A percentile compares a stretch with the other conserved stretches of the same genome.
Conservation (phyloP, 2,888 invertebrate species). For the Pheosia tremula region DNA sequence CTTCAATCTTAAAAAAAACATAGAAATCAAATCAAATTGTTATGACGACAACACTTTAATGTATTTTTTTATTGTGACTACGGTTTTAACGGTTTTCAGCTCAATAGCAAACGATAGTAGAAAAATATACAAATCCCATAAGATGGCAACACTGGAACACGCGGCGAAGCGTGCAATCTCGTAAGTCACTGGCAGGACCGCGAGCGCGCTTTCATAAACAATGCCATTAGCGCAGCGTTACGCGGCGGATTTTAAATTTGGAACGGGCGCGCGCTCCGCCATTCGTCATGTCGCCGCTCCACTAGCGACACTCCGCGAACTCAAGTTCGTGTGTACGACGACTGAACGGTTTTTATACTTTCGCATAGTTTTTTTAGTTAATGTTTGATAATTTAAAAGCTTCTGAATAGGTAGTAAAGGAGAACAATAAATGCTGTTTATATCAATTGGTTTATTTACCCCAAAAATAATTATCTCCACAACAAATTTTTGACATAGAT, state of each 20-base stretch:
- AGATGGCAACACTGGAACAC: slow-evolving; percentile 51
- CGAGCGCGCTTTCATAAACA: slow-evolving; percentile 73
- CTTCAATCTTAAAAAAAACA: no score
- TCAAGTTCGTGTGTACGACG: slow-evolving; percentile 41
- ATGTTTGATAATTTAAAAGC: no score
- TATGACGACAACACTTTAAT: no score
- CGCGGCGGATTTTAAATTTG: slow-evolving; percentile 84
- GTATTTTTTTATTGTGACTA: no score
- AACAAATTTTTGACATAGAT: no score
- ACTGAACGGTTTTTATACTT: slow-evolving; percentile 51
- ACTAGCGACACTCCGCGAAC: slow-evolving; percentile 72
- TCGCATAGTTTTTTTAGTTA: slow-evolving; percentile 21
- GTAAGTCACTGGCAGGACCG: slow-evolving; percentile 76
- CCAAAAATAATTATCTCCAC: no score
- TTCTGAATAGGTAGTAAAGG: no score
- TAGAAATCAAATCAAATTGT: no score
- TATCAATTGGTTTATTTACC: no score
- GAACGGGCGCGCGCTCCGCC: slow-evolving; percentile 67
- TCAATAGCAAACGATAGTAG: no score
- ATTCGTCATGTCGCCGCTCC: slow-evolving; percentile 82
- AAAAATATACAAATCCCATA: background rate
- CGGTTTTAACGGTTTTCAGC: no score
- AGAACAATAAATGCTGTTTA: no score
- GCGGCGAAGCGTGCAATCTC: slow-evolving; percentile 60
- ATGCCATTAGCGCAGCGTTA: slow-evolving; percentile 82